phyloP scores from a whole-genome alignment of 2,797 vertebrate genomes.

The Sphaeramia orbicularis region DNA sequence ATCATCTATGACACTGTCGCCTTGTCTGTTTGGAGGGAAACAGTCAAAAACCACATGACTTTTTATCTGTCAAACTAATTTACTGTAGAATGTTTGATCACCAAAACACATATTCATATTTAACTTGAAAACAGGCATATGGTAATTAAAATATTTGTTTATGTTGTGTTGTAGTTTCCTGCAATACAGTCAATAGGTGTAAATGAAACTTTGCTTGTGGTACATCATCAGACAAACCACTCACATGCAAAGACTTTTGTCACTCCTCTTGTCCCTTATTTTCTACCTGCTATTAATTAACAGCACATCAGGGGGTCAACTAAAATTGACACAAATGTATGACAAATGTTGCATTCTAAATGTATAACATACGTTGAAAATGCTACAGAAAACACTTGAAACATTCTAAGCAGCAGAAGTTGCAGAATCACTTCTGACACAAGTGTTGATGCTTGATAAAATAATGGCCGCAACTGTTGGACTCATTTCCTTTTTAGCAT shows the following conservation, averaged over 20 bases:
- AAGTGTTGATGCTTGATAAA: neutral
- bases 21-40: constrained; percentile 37
- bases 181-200: neutral
- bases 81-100: constrained; percentile 1
- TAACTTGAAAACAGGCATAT: neutral
- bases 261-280: too few relatives aligned
- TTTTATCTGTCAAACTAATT: constrained; percentile 39
- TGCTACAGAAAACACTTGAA: neutral
- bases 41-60: constrained; percentile 43
- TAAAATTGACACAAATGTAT: neutral
- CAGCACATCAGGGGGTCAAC: too few relatives aligned
- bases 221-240: neutral
- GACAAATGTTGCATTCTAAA: neutral
- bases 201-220: neutral
- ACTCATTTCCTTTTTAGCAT: neutral
- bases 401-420: neutral
- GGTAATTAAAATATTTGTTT: neutral
- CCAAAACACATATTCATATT: constrained; percentile 15
- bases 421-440: neutral
- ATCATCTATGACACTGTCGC: constrained; percentile 74
- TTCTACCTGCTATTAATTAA: too few relatives aligned
- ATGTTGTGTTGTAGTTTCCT: neutral
- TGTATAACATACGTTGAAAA: too few relatives aligned
- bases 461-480: neutral
- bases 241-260: too few relatives aligned